phyloP scores from a whole-genome alignment of 1,140 invertebrate genomes.

The Oryzaephilus surinamensis region DNA sequence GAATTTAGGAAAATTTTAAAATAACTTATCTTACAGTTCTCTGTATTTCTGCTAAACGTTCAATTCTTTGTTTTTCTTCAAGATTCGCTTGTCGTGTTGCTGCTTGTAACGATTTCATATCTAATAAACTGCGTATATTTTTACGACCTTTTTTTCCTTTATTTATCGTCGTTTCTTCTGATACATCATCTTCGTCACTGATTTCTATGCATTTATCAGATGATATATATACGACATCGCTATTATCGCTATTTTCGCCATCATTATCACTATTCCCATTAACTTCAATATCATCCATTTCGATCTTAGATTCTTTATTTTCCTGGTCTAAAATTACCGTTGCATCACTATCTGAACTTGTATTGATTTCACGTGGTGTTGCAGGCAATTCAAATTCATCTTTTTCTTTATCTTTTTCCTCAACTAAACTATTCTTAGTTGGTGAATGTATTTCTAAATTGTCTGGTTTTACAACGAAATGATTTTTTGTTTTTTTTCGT shows the following conservation, averaged over 20 bases:
- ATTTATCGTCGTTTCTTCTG: not conserved
- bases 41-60: not conserved
- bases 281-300: not conserved
- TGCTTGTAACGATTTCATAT: not conserved
- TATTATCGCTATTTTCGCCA: not conserved
- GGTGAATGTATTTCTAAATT: too few relatives aligned
- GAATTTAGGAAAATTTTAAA: not conserved
- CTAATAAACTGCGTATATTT: slow-evolving; percentile 2
- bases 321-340: too few relatives aligned
- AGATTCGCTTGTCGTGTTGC: slow-evolving; percentile 1
- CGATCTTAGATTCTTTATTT: too few relatives aligned
- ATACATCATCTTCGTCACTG: not conserved
- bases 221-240: not conserved
- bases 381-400: too few relatives aligned
- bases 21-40: slow-evolving; percentile 1
- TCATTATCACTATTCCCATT: not conserved
- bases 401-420: too few relatives aligned
- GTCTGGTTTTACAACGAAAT: too few relatives aligned
- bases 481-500: too few relatives aligned
- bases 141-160: slow-evolving; percentile 3
- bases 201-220: not conserved
- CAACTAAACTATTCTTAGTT: too few relatives aligned
- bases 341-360: too few relatives aligned
- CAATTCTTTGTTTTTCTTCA: slow-evolving; percentile 3
- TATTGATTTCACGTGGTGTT: too few relatives aligned